Percentiles rank a stretch among this genome's conserved stretches.
Evolutionary conservation across 2,113 vertebrate species (phyloP).

Genomic region (Equus przewalskii): DNA sequence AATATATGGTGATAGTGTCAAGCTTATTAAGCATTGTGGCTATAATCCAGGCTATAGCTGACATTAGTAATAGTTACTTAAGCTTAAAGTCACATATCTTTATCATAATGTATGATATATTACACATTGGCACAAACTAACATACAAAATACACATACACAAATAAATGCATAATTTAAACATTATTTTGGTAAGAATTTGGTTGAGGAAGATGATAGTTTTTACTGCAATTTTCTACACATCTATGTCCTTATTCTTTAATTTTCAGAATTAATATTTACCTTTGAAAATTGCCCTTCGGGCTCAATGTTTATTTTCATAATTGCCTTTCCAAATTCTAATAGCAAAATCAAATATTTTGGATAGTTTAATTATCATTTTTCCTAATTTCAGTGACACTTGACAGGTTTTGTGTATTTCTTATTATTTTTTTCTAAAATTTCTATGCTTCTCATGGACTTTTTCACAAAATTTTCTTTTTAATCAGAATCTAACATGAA

Average conservation of each 20-base stretch:
- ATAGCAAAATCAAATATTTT: slow-evolving; percentile 31
- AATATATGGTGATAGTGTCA: not conserved
- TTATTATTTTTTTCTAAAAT: not conserved
- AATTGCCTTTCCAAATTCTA: slow-evolving; percentile 50
- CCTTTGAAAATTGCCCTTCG: slow-evolving; percentile 19
- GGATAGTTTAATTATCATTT: not conserved
- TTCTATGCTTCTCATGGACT: not conserved
- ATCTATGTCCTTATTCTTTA: not conserved
- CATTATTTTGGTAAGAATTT: not conserved
- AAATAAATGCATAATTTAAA: not conserved
- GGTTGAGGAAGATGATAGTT: not conserved
- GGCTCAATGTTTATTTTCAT: slow-evolving; percentile 51
- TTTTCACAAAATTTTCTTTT: not conserved
- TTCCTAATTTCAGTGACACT: not conserved
- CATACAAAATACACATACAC: not conserved
- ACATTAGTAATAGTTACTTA: not conserved
- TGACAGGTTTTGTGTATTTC: not conserved
- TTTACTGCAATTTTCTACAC: not conserved
- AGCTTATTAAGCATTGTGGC: not conserved
- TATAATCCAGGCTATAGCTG: not conserved
- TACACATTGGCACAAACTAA: not conserved
- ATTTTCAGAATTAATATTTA: slow-evolving; percentile 58
- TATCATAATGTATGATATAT: not conserved
- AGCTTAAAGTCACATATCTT: not conserved
- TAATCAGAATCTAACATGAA: not conserved